Base-by-base conservation (phyloP, 2,113 vertebrate genomes). In the Natator depressus region DNA sequence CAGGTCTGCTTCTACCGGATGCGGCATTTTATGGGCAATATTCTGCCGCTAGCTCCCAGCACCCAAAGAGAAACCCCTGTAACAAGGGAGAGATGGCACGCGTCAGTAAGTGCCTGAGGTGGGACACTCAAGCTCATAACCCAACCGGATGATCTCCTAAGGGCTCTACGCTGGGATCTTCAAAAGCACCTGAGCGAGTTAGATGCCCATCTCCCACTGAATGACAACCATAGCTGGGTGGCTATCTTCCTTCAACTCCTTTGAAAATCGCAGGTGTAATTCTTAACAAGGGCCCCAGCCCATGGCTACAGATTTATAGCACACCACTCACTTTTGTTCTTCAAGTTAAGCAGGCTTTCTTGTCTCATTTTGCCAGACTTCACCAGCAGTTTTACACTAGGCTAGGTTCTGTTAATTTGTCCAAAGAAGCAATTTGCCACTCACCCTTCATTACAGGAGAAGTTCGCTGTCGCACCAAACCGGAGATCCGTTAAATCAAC, bases 401-500 rank as follows among this genome's bases (percentile, higher is more conserved):
- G 24, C 50, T 24, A 1, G 0, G 2, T 79, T 59, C 27, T 59
- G 25, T 59, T 11, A 59, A 59, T 59, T 59, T 29, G 20, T 59
- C 31, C 53, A 3, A 69, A 14, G 75, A 46, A 65, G 11, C 0
- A 3, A 3, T 12, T 59, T 59, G 57, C 27, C 6, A 0, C 95
- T 85, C 6, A 96, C 96, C 96, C 96, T 0, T 0, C 0, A 1
- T 89, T 1, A 16, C 96, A 97, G 42, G 1, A 85, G 91, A 12
- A 90, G 53, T 3, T 83, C 10, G 96, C 3, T 0, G 53, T 93
- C 0, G 12, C 69, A 46, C 95, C 96, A 0, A 97, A n/a, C 10
- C 2, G n/a, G 46, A 94, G 82, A 47, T 93, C 0, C 0, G 46
- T 91, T 0, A 0, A 0, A 0, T 78, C 0, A 3, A 89, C 76